phyloP scores from a whole-genome alignment of 2,113 vertebrate genomes.

The Verasper variegatus region DNA sequence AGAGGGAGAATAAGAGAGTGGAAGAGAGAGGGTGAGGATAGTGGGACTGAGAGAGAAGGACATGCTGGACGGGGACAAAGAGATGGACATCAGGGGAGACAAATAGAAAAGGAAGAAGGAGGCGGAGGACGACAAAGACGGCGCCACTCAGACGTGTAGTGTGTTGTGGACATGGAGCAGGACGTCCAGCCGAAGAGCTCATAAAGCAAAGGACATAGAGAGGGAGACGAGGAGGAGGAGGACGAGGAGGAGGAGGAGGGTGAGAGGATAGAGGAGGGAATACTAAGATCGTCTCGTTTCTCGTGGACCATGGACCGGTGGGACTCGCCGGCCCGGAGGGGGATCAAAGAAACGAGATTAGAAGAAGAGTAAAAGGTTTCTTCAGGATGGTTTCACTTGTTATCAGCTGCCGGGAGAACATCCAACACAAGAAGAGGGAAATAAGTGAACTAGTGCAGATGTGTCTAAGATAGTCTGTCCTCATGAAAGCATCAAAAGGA shows the following conservation, averaged over 20 bases:
- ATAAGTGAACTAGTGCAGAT: not conserved
- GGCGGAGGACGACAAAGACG: not conserved
- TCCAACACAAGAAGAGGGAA: not conserved
- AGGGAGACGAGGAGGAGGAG: constrained; percentile 42
- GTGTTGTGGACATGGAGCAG: constrained; percentile 31
- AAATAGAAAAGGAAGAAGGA: constrained; percentile 18
- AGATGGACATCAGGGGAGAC: constrained; percentile 45
- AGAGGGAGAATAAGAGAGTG: constrained; percentile 23
- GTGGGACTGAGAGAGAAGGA: constrained; percentile 57
- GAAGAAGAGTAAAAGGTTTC: not conserved
- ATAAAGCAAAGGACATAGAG: constrained; percentile 50
- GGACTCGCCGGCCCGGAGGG: not conserved
- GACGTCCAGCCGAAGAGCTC: constrained; percentile 36
- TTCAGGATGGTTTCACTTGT: not conserved
- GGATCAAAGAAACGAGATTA: not conserved
- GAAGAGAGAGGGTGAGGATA: constrained; percentile 1
- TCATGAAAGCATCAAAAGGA: constrained; percentile 9
- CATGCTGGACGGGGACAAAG: constrained; percentile 62
- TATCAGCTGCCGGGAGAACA: not conserved
- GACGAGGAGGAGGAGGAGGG: not conserved
- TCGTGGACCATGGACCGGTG: constrained; percentile 34
- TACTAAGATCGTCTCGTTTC: constrained; percentile 16
- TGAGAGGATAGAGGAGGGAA: constrained; percentile 29
- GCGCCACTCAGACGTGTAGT: constrained; percentile 13
- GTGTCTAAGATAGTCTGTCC: not conserved